A percentile compares a stretch with the other conserved stretches of the same genome.
Conservation (phyloP, 2,797 vertebrate genomes). For the Chelonia mydas region DNA sequence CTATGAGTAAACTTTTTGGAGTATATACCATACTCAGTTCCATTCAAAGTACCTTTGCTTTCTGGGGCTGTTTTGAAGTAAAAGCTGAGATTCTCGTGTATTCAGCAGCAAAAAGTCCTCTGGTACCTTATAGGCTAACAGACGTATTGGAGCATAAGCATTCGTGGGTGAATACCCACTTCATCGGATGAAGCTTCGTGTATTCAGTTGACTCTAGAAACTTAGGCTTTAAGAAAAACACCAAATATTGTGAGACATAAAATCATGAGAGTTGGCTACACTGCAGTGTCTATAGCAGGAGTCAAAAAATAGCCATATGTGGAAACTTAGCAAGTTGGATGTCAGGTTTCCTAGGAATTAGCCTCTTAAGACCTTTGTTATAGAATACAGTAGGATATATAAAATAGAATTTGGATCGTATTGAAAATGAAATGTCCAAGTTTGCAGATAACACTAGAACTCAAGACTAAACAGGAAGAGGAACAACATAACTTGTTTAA, state of each 20-base stretch:
- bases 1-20: background rate
- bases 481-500: background rate
- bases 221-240: slow-evolving; percentile 5
- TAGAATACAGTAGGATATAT: background rate
- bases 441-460: background rate
- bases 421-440: background rate
- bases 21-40: background rate
- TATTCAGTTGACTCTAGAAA: slow-evolving; percentile 38
- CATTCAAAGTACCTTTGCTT: rapidly evolving
- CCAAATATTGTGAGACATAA: background rate
- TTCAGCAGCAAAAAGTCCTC: background rate
- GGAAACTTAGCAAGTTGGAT: background rate
- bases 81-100: background rate
- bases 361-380: background rate
- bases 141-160: too few relatives aligned
- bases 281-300: background rate
- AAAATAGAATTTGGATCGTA: background rate
- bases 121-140: too few relatives aligned
- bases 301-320: background rate
- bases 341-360: background rate
- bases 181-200: too few relatives aligned
- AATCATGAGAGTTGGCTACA: slow-evolving; percentile 3
- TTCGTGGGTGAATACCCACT: too few relatives aligned
- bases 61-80: background rate
- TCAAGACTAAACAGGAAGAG: background rate